Evolutionary conservation across 2,797 vertebrate genomes (phyloP).

Genomic region (Amazona ochrocephala): DNA sequence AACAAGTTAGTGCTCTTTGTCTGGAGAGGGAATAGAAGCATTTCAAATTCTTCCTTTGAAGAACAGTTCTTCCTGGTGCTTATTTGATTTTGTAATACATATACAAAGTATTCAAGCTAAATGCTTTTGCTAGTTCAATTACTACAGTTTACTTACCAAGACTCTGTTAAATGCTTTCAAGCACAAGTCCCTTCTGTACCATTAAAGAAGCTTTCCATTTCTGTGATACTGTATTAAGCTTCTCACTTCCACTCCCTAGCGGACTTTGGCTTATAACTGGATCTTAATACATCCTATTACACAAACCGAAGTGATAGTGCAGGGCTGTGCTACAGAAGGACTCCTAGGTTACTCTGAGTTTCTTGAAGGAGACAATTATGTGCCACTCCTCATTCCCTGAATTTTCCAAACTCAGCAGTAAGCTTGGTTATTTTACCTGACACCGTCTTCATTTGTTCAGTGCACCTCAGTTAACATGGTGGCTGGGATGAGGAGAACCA

Average conservation of each 20-base stretch:
- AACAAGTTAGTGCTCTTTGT: conserved; percentile 19
- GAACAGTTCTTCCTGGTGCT: conserved; percentile 39
- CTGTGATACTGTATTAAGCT: conserved; percentile 64
- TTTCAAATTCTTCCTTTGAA: conserved; percentile 52
- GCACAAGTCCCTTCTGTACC: conserved; percentile 47
- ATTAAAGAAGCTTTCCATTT: conserved; percentile 68
- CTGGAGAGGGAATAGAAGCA: conserved; percentile 5
- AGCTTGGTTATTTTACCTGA: not conserved
- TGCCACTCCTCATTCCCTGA: not conserved
- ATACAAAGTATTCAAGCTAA: conserved; percentile 51
- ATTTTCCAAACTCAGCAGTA: not conserved
- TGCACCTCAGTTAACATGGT: not conserved
- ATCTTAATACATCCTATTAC: conserved; percentile 40
- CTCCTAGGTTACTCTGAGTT: not conserved
- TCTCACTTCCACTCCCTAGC: conserved; percentile 52
- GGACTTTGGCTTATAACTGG: conserved; percentile 54
- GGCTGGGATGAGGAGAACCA: not conserved
- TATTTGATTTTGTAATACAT: conserved; percentile 63
- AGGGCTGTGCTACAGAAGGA: not conserved
- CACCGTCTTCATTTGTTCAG: not conserved
- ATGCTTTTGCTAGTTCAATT: conserved; percentile 54
- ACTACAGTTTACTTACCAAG: conserved; percentile 58
- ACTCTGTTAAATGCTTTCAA: conserved; percentile 58
- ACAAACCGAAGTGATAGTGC: not conserved
- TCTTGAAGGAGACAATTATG: not conserved